phyloP scores from a whole-genome alignment of 64 coral and sea anemone species.

The Astreopora myriophthalma region DNA sequence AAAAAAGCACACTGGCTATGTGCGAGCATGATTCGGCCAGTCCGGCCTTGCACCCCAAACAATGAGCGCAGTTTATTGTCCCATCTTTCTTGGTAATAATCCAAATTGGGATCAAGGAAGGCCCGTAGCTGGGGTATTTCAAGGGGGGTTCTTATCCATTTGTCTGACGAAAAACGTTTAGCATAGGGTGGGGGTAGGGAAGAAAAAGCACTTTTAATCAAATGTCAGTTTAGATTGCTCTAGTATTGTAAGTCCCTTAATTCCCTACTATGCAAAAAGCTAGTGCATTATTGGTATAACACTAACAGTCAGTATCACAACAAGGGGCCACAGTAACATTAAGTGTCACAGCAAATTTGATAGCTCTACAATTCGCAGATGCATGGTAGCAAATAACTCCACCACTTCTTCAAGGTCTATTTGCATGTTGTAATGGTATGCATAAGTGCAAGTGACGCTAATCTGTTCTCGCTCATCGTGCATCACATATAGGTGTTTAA shows the following conservation, averaged over 20 bases:
- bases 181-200: slow-evolving; percentile 8
- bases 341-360: too few species aligned
- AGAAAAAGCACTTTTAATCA: slow-evolving; percentile 60
- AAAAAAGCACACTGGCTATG: too few species aligned
- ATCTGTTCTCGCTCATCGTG: slow-evolving; percentile 15
- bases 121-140: slow-evolving; percentile 1
- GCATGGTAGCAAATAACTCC: neutral
- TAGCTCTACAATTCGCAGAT: too few species aligned
- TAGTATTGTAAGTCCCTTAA: slow-evolving; percentile 12
- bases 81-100: too few species aligned
- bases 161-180: slow-evolving; percentile 42
- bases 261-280: slow-evolving; percentile 51
- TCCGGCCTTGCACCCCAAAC: too few species aligned
- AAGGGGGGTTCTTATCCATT: slow-evolving; percentile 30
- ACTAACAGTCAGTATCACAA: neutral
- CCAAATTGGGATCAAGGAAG: neutral
- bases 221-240: slow-evolving; percentile 50
- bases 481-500: slow-evolving; percentile 8
- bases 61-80: too few species aligned
- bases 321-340: too few species aligned
- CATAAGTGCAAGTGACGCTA: slow-evolving; percentile 17
- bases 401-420: slow-evolving; percentile 19
- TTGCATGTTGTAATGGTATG: slow-evolving; percentile 7
- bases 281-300: slow-evolving; percentile 52
- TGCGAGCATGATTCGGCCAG: too few species aligned